These are phyloP conservation scores for Aradophagus sp. DNA, from an alignment of 1,140 invertebrate genomes.

Conservation along the genomic window DNA sequence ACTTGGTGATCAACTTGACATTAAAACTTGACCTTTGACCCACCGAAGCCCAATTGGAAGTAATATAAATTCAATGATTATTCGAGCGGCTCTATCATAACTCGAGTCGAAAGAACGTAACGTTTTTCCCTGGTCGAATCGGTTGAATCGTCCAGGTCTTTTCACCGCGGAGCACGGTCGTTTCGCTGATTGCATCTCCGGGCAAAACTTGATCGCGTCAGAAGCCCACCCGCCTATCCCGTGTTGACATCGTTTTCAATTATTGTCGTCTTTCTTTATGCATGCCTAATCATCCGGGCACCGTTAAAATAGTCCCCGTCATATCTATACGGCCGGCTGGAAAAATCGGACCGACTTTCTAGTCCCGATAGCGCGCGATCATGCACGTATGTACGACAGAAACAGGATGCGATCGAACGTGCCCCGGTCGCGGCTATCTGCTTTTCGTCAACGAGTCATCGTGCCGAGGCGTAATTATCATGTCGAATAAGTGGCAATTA, in stretches of 20 bases:
- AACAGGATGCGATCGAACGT: slow-evolving; percentile 26
- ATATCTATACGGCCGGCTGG: no score
- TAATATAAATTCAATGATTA: no score
- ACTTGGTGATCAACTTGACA: no score
- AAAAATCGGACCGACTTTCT: slow-evolving; percentile 50
- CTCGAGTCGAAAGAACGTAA: no score
- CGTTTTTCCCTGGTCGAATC: no score
- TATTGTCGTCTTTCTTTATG: slow-evolving; percentile 24
- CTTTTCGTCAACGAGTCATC: slow-evolving; percentile 30
- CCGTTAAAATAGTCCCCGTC: slow-evolving; percentile 34
- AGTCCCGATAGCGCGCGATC: slow-evolving; percentile 22
- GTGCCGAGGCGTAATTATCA: slow-evolving; percentile 10
- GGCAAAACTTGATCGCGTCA: slow-evolving; percentile 11
- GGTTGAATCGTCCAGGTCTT: no score
- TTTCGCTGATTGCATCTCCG: slow-evolving; percentile 11
- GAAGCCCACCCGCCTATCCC: slow-evolving; percentile 9
- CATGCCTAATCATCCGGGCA: slow-evolving; percentile 26
- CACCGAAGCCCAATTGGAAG: no score
- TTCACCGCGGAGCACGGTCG: no score
- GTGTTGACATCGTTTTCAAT: slow-evolving; percentile 39
- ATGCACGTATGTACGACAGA: slow-evolving; percentile 8
- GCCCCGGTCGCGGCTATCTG: slow-evolving; percentile 11
- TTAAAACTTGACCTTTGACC: no score
- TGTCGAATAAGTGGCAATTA: no score
- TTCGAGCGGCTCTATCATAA: no score